Conservation (phyloP, 1,140 invertebrate genomes). For the Dinothrombium tinctorium region DNA sequence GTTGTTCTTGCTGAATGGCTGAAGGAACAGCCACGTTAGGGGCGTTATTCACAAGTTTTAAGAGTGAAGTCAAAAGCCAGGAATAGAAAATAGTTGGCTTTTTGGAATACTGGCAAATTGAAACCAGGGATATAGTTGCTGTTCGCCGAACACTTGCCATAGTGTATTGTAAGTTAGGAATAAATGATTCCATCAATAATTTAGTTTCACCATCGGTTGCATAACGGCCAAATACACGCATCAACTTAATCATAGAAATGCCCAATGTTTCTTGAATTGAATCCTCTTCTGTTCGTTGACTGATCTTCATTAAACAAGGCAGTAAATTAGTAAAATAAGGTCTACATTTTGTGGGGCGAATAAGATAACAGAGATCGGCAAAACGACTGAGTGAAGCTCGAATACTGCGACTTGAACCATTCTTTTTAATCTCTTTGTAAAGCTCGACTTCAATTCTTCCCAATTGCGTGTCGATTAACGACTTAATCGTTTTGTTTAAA, state of each 20-base stretch:
- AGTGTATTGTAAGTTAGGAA: conserved; percentile 33
- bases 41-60: conserved; percentile 10
- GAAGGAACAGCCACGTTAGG: neutral
- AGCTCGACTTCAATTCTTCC: conserved; percentile 46
- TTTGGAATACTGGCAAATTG: conserved; percentile 34
- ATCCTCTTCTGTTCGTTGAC: conserved; percentile 37
- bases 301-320: conserved; percentile 39
- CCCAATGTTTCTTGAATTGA: conserved; percentile 43
- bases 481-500: conserved; percentile 31
- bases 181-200: conserved; percentile 36
- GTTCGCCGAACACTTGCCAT: conserved; percentile 34
- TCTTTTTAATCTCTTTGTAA: conserved; percentile 56
- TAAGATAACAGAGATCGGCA: conserved; percentile 35
- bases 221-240: conserved; percentile 40
- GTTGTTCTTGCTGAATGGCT: neutral
- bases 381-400: conserved; percentile 47
- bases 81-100: conserved; percentile 34
- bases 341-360: conserved; percentile 43
- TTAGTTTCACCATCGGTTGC: conserved; percentile 46
- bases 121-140: conserved; percentile 34
- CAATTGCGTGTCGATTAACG: conserved; percentile 34
- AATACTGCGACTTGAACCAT: conserved; percentile 37
- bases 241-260: conserved; percentile 37
- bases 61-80: conserved; percentile 27
- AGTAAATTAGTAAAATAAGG: conserved; percentile 45